Conservation (phyloP, 2,888 invertebrate genomes). For the Theretra japonica region DNA sequence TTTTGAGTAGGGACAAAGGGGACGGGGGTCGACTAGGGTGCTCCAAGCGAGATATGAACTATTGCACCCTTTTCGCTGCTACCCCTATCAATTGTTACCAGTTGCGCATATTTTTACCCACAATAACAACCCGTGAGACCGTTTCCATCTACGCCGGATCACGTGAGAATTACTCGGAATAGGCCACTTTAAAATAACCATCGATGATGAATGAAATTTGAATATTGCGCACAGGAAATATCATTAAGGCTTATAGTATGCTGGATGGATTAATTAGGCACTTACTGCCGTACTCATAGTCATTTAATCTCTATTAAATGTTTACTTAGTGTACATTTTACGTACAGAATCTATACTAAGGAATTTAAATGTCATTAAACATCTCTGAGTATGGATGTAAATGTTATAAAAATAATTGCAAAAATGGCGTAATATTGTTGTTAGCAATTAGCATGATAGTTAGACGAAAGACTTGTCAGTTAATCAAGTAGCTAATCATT, state of each 20-base stretch:
- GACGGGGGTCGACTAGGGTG: constrained; percentile 75
- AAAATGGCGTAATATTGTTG: too few species aligned
- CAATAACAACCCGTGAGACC: constrained; percentile 59
- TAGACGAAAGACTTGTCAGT: too few species aligned
- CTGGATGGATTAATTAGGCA: neutral
- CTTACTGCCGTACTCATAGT: too few species aligned
- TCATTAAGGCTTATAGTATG: too few species aligned
- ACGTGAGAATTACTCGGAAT: constrained; percentile 39
- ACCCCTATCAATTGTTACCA: constrained; percentile 79
- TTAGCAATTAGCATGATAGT: too few species aligned
- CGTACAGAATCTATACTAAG: too few species aligned
- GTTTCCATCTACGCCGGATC: constrained; percentile 50
- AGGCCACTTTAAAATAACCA: constrained; percentile 9
- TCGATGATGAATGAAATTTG: neutral
- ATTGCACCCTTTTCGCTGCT: constrained; percentile 64
- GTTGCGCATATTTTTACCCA: constrained; percentile 78
- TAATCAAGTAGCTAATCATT: too few species aligned
- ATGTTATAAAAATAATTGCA: neutral
- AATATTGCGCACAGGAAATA: neutral
- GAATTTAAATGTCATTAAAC: too few species aligned
- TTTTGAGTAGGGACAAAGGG: constrained; percentile 80
- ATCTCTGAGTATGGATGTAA: too few species aligned
- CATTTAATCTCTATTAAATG: too few species aligned
- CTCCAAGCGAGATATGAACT: constrained; percentile 64
- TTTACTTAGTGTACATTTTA: too few species aligned